These are phyloP conservation scores for Naso thynnoides DNA, from an alignment of 2,797 vertebrate genomes.

Conservation along the genomic window DNA sequence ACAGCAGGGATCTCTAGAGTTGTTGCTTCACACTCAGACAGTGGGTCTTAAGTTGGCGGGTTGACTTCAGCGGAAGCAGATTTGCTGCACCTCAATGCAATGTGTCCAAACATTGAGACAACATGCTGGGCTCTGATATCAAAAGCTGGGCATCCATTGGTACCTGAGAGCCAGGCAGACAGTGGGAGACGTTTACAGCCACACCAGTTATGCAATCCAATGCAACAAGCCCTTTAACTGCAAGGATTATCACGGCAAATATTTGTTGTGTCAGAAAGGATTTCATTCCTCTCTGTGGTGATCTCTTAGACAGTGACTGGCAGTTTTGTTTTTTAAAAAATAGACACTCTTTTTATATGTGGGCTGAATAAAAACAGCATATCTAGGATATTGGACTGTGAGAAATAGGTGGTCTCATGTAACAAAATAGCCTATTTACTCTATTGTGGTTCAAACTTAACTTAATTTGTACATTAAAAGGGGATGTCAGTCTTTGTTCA, in stretches of 20 bases:
- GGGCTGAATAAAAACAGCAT: too few relatives aligned
- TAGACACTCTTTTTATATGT: too few relatives aligned
- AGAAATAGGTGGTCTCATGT: not conserved
- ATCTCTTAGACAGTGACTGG: not conserved
- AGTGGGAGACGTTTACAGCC: constrained; percentile 4
- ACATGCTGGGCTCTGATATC: constrained; percentile 37
- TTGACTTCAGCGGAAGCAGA: constrained; percentile 33
- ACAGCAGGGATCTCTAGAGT: constrained; percentile 46
- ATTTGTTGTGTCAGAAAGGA: constrained; percentile 11
- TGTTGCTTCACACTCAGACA: constrained; percentile 37
- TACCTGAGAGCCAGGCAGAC: constrained; percentile 27
- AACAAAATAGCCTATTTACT: not conserved
- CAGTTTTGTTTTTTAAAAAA: too few relatives aligned
- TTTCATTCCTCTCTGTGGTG: not conserved
- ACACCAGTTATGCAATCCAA: constrained; percentile 44
- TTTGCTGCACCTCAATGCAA: constrained; percentile 38
- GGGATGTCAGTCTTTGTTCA: not conserved
- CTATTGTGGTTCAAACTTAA: not conserved
- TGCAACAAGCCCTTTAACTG: constrained; percentile 35
- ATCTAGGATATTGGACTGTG: too few relatives aligned
- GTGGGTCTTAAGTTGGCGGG: constrained; percentile 34
- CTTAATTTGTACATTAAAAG: not conserved
- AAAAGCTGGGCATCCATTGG: constrained; percentile 23
- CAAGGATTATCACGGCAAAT: not conserved
- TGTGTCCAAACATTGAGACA: constrained; percentile 45